A percentile compares a stretch with the other conserved stretches of the same genome.
These are phyloP conservation scores for Amphipyra berbera DNA, from an alignment of 2,888 invertebrate genomes.

Conservation along the genomic window DNA sequence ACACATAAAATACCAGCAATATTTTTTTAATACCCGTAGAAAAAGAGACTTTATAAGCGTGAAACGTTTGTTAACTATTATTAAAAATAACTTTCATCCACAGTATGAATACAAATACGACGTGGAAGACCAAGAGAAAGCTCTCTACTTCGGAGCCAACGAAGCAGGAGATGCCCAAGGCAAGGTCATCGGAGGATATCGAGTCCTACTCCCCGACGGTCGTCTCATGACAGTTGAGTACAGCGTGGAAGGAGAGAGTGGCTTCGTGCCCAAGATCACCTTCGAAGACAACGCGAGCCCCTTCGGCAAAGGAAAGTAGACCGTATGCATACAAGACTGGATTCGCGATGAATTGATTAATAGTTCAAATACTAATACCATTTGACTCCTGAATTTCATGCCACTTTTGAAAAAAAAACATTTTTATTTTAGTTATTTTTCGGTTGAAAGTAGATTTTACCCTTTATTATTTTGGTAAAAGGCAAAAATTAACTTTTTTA, in stretches of 20 bases:
- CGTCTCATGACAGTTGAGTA: constrained; percentile 93
- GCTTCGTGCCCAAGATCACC: constrained; percentile 92
- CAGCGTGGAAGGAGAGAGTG: constrained; percentile 92
- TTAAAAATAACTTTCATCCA: constrained; percentile 50
- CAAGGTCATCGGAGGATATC: constrained; percentile 91
- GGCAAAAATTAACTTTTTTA: constrained; percentile 33
- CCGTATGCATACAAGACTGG: constrained; percentile 49
- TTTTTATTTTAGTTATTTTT: background rate
- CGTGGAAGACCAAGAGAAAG: constrained; percentile 92
- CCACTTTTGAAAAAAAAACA: background rate
- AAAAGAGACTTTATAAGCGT: too few relatives aligned
- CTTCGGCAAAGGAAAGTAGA: constrained; percentile 83
- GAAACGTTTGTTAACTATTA: too few relatives aligned
- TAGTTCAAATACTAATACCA: constrained; percentile 50
- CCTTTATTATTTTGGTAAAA: constrained; percentile 36
- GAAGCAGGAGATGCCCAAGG: constrained; percentile 92
- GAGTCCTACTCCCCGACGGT: constrained; percentile 92
- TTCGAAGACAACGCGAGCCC: constrained; percentile 91
- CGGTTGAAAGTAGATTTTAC: constrained; percentile 21
- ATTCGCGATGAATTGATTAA: constrained; percentile 43
- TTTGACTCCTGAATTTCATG: constrained; percentile 53
- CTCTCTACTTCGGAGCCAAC: constrained; percentile 92
- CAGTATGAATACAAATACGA: constrained; percentile 94
- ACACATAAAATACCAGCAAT: too few relatives aligned
- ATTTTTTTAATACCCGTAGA: too few relatives aligned